A percentile compares a stretch with the other conserved stretches of the same genome.
Conservation (phyloP, 2,888 invertebrate species). For the Cantharis rustica region DNA sequence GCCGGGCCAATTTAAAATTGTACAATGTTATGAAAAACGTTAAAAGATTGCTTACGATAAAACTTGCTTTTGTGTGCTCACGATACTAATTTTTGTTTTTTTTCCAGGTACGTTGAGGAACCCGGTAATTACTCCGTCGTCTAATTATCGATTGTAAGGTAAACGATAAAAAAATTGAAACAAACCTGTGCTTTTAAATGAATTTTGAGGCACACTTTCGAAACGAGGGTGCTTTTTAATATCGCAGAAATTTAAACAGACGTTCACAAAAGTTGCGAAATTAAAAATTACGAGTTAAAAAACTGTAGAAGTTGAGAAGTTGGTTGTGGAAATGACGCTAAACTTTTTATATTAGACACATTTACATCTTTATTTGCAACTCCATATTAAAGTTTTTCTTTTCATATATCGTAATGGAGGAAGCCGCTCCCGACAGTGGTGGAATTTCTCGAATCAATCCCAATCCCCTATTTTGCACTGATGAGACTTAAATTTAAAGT, state of each 20-base stretch:
- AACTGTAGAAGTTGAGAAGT: constrained; percentile 34
- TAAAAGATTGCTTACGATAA: neutral
- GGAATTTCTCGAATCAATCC: constrained; percentile 18
- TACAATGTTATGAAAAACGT: neutral
- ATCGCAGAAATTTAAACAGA: constrained; percentile 33
- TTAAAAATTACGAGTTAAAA: constrained; percentile 39
- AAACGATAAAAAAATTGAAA: constrained; percentile 1
- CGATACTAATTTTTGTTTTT: constrained; percentile 6
- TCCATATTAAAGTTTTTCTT: constrained; percentile 33
- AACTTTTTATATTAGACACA: constrained; percentile 35
- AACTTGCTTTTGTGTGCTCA: neutral
- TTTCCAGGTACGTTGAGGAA: constrained; percentile 17
- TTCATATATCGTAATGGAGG: constrained; percentile 32
- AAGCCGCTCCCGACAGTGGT: constrained; percentile 16
- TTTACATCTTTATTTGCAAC: constrained; percentile 39
- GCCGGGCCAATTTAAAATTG: neutral
- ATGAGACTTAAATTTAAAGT: constrained; percentile 13
- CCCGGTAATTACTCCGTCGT: constrained; percentile 3
- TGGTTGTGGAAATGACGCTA: constrained; percentile 26
- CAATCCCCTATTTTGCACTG: constrained; percentile 13
- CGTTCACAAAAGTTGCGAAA: constrained; percentile 33
- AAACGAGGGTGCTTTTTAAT: constrained; percentile 27
- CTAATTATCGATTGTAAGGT: neutral
- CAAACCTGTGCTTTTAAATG: constrained; percentile 8
- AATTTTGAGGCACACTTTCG: constrained; percentile 27